Evolutionary conservation across 2,797 vertebrate genomes (phyloP).

Genomic region (Adelosebastes latens): DNA sequence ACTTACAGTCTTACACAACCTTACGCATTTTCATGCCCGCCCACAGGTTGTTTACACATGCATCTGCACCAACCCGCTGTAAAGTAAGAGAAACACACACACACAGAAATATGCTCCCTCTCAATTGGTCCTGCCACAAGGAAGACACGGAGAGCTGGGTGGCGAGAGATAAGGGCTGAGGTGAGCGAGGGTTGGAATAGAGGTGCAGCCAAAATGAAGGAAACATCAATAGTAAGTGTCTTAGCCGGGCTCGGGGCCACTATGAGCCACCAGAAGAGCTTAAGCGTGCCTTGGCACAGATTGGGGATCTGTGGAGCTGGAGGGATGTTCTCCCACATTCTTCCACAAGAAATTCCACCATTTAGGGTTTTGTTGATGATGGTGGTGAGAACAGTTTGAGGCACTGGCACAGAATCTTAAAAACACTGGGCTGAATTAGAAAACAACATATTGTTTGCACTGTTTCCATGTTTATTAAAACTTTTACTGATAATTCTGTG

Average conservation of each 20-base stretch:
- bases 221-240: slow-evolving; percentile 66
- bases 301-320: slow-evolving; percentile 33
- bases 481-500: neutral
- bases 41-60: slow-evolving; percentile 71
- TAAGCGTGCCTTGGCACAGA: slow-evolving; percentile 62
- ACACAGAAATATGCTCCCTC: neutral
- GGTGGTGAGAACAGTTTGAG: slow-evolving; percentile 27
- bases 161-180: slow-evolving; percentile 68
- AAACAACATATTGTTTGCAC: slow-evolving; percentile 13
- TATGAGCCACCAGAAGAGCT: slow-evolving; percentile 48
- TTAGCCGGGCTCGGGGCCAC: slow-evolving; percentile 64
- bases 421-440: slow-evolving; percentile 20
- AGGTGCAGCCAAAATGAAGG: slow-evolving; percentile 48
- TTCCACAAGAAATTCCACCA: slow-evolving; percentile 44
- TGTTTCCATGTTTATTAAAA: slow-evolving; percentile 15
- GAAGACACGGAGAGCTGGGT: slow-evolving; percentile 57
- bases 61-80: slow-evolving; percentile 49
- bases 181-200: slow-evolving; percentile 46
- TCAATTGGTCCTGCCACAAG: slow-evolving; percentile 37
- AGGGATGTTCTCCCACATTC: slow-evolving; percentile 56
- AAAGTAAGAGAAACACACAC: slow-evolving; percentile 23
- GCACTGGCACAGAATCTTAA: slow-evolving; percentile 4
- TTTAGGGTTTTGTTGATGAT: slow-evolving; percentile 35
- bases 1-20: slow-evolving; percentile 64
- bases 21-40: slow-evolving; percentile 52